Percentiles rank a stretch among this genome's conserved stretches.
phyloP scores from a whole-genome alignment of 2,113 vertebrate genomes.

The Phoenicopterus ruber region DNA sequence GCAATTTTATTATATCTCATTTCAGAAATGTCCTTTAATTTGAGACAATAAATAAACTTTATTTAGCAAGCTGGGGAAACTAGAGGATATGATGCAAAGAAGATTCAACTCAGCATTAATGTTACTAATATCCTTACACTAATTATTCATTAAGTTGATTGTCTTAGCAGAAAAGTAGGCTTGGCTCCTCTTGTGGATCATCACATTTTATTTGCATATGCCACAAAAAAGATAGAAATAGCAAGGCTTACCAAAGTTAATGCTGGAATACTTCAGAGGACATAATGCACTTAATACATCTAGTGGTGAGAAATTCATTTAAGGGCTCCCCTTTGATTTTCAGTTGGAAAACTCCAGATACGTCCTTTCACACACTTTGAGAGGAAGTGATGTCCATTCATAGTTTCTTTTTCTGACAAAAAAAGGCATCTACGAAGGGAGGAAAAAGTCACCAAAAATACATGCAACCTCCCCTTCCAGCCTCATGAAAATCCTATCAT shows the following conservation, averaged over 20 bases:
- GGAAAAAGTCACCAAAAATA: not conserved
- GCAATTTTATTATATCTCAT: slow-evolving; percentile 58
- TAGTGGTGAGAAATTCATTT: too few species aligned
- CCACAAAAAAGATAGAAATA: not conserved
- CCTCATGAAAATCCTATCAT: not conserved
- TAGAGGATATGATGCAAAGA: slow-evolving; percentile 5
- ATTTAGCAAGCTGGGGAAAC: slow-evolving; percentile 59
- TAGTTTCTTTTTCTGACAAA: not conserved
- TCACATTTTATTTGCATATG: not conserved
- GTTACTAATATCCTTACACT: slow-evolving; percentile 43
- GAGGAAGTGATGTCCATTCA: not conserved
- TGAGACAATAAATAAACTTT: slow-evolving; percentile 66
- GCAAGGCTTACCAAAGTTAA: slow-evolving; percentile 1
- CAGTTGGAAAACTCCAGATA: not conserved
- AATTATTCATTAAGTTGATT: slow-evolving; percentile 57
- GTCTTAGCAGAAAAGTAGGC: slow-evolving; percentile 27
- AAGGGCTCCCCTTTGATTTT: not conserved
- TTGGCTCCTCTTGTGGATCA: slow-evolving; percentile 18
- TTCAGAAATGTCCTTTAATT: slow-evolving; percentile 53
- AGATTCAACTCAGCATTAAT: slow-evolving; percentile 46
- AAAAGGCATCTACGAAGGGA: not conserved
- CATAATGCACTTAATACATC: not conserved
- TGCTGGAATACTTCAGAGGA: not conserved
- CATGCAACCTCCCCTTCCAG: not conserved
- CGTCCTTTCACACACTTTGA: not conserved